Percentiles rank a stretch among this genome's conserved stretches.
These are phyloP conservation scores for Phanerotoma sp. DNA, from an alignment of 2,888 invertebrate genomes.

Conservation along the genomic window DNA sequence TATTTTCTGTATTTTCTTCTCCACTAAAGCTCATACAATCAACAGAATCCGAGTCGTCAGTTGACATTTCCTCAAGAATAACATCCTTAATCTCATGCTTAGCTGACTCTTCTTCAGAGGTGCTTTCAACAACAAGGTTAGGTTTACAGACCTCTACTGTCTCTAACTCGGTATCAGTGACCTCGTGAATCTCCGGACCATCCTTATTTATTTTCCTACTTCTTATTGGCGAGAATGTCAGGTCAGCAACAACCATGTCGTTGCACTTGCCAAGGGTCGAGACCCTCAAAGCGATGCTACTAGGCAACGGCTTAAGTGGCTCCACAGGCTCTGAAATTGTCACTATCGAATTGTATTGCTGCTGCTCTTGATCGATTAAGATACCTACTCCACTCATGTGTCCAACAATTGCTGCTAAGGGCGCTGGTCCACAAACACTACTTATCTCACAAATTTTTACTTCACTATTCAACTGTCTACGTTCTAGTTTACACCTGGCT, in stretches of 20 bases:
- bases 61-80: conserved; percentile 46
- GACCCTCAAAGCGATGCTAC: conserved; percentile 36
- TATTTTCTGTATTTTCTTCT: conserved; percentile 3
- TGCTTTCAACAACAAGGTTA: conserved; percentile 66
- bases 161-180: conserved; percentile 49
- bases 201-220: conserved; percentile 26
- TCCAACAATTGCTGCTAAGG: conserved; percentile 46
- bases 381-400: conserved; percentile 51
- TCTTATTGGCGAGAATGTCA: conserved; percentile 29
- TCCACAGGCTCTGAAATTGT: conserved; percentile 45
- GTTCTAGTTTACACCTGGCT: conserved; percentile 39
- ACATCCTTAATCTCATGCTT: conserved; percentile 42
- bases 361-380: conserved; percentile 26
- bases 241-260: too few relatives aligned
- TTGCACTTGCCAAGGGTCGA: conserved; percentile 34
- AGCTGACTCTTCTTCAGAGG: conserved; percentile 62
- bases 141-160: conserved; percentile 29
- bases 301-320: conserved; percentile 39
- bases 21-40: neutral
- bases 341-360: neutral
- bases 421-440: conserved; percentile 41
- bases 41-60: conserved; percentile 21
- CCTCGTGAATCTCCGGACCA: conserved; percentile 48
- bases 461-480: conserved; percentile 35
- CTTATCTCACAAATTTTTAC: conserved; percentile 46